A percentile compares a stretch with the other conserved stretches of the same genome.
These are phyloP conservation scores for Heliconius aoede DNA, from an alignment of 2,888 invertebrate species.

Conservation along the genomic window DNA sequence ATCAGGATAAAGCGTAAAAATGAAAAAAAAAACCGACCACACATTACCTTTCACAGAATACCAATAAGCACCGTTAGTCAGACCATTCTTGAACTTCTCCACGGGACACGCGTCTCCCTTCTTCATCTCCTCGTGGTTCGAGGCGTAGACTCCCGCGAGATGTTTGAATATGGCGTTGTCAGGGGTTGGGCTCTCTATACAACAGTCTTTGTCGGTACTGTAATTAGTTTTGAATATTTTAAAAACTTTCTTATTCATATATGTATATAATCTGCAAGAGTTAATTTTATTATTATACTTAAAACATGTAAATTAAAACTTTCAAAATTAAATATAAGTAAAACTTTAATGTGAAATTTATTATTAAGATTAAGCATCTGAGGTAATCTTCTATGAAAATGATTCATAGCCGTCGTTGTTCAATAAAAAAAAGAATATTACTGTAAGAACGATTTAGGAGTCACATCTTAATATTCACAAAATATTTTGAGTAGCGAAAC, in stretches of 20 bases:
- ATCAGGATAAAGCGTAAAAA: not conserved
- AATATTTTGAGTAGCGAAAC: too few relatives aligned
- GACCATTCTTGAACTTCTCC: constrained; percentile 90
- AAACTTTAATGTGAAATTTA: too few relatives aligned
- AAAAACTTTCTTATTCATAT: not conserved
- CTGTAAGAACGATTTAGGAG: too few relatives aligned
- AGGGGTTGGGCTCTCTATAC: constrained; percentile 89
- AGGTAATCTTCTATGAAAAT: too few relatives aligned
- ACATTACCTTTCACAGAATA: constrained; percentile 89
- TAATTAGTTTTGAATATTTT: constrained; percentile 43
- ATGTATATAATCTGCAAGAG: not conserved
- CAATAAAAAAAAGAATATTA: too few relatives aligned
- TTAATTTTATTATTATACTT: too few relatives aligned
- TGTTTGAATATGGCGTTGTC: constrained; percentile 92
- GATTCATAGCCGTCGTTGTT: too few relatives aligned
- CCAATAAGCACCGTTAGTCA: constrained; percentile 97
- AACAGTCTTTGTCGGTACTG: constrained; percentile 85
- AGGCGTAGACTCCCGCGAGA: constrained; percentile 90
- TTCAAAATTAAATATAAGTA: too few relatives aligned
- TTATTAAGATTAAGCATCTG: too few relatives aligned
- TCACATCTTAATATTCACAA: too few relatives aligned
- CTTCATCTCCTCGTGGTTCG: constrained; percentile 89
- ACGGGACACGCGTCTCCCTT: constrained; percentile 88
- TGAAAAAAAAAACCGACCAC: not conserved
- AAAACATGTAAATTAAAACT: too few relatives aligned